phyloP scores from a whole-genome alignment of 1,140 invertebrate genomes.

The Pseudomyrmex flavicornis region DNA sequence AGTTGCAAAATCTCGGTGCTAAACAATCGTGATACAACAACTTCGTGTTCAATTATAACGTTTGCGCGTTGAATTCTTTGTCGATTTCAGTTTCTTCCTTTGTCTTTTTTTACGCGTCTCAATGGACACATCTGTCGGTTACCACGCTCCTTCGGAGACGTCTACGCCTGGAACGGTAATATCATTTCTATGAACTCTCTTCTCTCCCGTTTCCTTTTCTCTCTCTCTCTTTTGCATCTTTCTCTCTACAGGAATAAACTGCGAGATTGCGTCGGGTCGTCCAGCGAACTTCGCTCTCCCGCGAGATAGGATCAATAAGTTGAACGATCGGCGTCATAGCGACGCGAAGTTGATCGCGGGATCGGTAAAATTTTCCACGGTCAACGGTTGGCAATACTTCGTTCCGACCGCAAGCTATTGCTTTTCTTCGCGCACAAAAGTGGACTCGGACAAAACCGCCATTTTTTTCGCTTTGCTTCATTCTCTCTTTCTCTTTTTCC shows the following conservation, averaged over 20 bases:
- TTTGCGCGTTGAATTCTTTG: constrained; percentile 5
- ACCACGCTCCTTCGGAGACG: constrained; percentile 46
- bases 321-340: constrained; percentile 14
- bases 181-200: background rate
- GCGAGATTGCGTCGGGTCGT: background rate
- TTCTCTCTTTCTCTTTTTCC: no score
- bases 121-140: constrained; percentile 50
- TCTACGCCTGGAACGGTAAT: constrained; percentile 48
- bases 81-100: constrained; percentile 47
- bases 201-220: background rate
- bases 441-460: constrained; percentile 67
- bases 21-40: no score
- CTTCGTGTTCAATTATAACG: no score
- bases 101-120: constrained; percentile 17
- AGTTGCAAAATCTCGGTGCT: background rate
- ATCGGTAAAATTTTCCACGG: constrained; percentile 16
- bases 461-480: constrained; percentile 50
- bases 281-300: background rate
- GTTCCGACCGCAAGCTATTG: background rate
- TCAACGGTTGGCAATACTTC: constrained; percentile 12
- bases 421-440: constrained; percentile 33
- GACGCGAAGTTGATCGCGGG: constrained; percentile 7
- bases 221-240: background rate
- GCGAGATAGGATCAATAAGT: constrained; percentile 33
- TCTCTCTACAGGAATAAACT: background rate